Conservation (phyloP, 2,113 vertebrate genomes). For the Sylvia atricapilla region DNA sequence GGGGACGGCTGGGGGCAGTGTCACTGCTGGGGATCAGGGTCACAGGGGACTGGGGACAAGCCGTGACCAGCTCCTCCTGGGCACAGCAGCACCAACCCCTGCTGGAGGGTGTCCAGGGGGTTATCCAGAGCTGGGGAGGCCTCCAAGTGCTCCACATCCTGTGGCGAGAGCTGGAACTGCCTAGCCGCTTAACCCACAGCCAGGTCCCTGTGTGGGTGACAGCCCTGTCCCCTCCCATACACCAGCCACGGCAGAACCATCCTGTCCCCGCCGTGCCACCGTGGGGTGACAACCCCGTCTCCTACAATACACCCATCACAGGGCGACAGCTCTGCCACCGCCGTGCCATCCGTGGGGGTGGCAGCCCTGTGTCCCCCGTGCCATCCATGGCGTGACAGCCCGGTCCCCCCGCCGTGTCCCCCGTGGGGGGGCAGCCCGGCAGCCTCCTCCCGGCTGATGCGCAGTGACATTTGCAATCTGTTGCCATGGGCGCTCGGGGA, state of each 20-base stretch:
- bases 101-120: neutral
- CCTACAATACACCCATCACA: neutral
- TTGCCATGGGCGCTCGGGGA: conserved; percentile 75
- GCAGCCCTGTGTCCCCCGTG: neutral
- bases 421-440: conserved; percentile 1
- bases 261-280: neutral
- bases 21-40: neutral
- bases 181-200: neutral
- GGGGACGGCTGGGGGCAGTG: neutral
- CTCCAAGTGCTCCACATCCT: neutral
- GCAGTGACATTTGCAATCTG: conserved; percentile 57
- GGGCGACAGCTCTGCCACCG: neutral
- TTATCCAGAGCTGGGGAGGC: too few relatives aligned
- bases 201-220: neutral
- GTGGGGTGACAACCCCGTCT: neutral
- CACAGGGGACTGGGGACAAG: neutral
- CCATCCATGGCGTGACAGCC: neutral
- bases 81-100: neutral
- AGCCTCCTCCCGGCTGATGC: conserved; percentile 36
- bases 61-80: neutral
- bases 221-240: neutral
- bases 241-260: neutral
- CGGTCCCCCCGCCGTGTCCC: neutral
- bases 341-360: neutral
- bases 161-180: neutral